Conservation (phyloP, 2,797 vertebrate genomes). For the Muscicapa striata region DNA sequence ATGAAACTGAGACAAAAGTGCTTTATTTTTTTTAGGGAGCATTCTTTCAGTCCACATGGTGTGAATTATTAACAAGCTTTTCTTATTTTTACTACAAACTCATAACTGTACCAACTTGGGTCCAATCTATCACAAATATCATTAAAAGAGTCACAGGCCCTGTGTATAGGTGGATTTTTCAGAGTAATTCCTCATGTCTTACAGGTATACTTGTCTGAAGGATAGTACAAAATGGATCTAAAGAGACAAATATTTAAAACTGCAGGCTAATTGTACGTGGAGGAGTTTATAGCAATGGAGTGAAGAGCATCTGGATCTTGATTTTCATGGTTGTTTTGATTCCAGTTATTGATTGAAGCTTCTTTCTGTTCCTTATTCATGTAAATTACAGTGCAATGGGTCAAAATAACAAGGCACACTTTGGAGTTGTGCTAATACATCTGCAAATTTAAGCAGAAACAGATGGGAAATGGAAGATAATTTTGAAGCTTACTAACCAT, state of each 20-base stretch:
- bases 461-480: slow-evolving; percentile 28
- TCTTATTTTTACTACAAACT: slow-evolving; percentile 11
- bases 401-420: slow-evolving; percentile 45
- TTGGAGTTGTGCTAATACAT: slow-evolving; percentile 40
- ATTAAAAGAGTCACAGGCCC: neutral
- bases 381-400: slow-evolving; percentile 24
- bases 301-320: slow-evolving; percentile 36
- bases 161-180: neutral
- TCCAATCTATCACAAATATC: neutral
- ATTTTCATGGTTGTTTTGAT: slow-evolving; percentile 27
- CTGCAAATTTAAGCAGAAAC: slow-evolving; percentile 54
- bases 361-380: slow-evolving; percentile 31
- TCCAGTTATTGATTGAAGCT: slow-evolving; percentile 25
- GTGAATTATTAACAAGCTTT: slow-evolving; percentile 39
- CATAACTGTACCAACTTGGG: neutral
- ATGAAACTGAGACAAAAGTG: neutral
- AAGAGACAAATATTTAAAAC: neutral
- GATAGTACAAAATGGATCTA: neutral
- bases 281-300: neutral
- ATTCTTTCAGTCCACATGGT: slow-evolving; percentile 21
- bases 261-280: neutral
- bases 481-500: slow-evolving; percentile 2
- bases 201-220: neutral
- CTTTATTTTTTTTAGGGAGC: slow-evolving; percentile 17
- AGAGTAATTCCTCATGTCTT: neutral